phyloP scores from a whole-genome alignment of 1,140 invertebrate genomes.

The Geopemphigus sp. region DNA sequence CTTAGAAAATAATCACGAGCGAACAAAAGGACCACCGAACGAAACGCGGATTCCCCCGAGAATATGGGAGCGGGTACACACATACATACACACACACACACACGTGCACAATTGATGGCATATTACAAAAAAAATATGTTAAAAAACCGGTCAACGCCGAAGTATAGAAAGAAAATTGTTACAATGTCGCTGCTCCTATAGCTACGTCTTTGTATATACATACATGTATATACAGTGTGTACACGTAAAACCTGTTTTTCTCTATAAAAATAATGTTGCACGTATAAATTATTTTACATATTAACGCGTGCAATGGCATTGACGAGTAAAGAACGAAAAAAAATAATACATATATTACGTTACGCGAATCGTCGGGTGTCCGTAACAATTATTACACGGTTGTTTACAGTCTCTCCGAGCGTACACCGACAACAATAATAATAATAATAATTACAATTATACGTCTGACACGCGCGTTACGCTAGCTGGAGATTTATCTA shows the following conservation, averaged over 20 bases:
- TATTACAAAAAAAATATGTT: constrained; percentile 39
- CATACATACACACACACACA: not conserved
- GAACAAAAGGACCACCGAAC: constrained; percentile 42
- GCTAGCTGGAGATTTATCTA: not conserved
- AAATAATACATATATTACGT: not conserved
- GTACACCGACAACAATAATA: not conserved
- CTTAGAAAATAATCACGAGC: constrained; percentile 12
- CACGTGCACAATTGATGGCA: constrained; percentile 9
- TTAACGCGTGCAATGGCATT: constrained; percentile 2
- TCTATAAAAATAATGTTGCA: constrained; percentile 40
- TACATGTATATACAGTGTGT: not conserved
- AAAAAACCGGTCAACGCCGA: constrained; percentile 45
- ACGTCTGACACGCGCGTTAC: not conserved
- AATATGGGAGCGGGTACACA: constrained; percentile 4
- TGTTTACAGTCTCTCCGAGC: constrained; percentile 23
- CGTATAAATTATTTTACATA: constrained; percentile 17
- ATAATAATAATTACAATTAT: not conserved
- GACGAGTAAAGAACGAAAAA: not conserved
- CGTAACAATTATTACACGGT: constrained; percentile 42
- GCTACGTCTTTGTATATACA: not conserved
- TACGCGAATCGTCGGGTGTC: not conserved
- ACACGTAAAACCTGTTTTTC: constrained; percentile 46
- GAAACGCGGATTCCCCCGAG: constrained; percentile 37
- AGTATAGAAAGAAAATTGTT: constrained; percentile 43
- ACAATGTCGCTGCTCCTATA: constrained; percentile 32